Percentiles rank a stretch among this genome's conserved stretches.
Conservation (phyloP, 2,797 vertebrate species). For the Geotria australis region DNA sequence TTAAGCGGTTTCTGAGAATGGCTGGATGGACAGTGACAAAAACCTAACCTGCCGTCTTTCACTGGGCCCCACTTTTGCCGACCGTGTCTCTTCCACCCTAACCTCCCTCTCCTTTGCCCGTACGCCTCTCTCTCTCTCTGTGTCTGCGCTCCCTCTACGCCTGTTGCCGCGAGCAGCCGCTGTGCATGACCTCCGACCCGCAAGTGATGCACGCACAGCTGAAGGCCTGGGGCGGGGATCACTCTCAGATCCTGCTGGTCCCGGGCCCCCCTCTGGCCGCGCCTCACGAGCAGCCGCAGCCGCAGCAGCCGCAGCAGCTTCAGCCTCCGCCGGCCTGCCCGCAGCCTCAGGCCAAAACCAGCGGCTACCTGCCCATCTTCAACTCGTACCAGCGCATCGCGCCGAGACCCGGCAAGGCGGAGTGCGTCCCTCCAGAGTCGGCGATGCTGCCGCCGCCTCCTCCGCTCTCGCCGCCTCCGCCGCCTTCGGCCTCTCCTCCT, state of each 20-base stretch:
- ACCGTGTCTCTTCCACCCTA: no score
- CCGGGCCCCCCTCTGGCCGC: neutral
- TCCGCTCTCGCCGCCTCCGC: slow-evolving; percentile 3
- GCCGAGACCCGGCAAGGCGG: slow-evolving; percentile 13
- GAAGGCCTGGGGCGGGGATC: neutral
- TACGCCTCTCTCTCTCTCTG: no score
- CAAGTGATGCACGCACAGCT: neutral
- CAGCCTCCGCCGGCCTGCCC: neutral
- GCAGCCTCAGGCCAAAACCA: neutral
- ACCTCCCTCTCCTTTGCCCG: no score
- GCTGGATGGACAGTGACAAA: no score
- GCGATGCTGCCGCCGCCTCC: slow-evolving; percentile 2
- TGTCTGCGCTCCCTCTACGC: no score
- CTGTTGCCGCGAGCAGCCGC: neutral
- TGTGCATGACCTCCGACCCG: neutral
- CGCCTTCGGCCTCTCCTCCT: slow-evolving; percentile 7
- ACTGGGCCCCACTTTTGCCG: no score
- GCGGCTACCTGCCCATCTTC: slow-evolving; percentile 12
- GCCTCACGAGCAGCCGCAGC: neutral
- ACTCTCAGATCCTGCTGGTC: neutral
- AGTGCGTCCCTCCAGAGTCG: neutral
- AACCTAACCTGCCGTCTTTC: no score
- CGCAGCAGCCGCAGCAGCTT: neutral
- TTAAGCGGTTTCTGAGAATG: no score
- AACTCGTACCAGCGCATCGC: slow-evolving; percentile 20